Base-by-base conservation (phyloP, 1,140 invertebrate species). In the Papilio machaon region DNA sequence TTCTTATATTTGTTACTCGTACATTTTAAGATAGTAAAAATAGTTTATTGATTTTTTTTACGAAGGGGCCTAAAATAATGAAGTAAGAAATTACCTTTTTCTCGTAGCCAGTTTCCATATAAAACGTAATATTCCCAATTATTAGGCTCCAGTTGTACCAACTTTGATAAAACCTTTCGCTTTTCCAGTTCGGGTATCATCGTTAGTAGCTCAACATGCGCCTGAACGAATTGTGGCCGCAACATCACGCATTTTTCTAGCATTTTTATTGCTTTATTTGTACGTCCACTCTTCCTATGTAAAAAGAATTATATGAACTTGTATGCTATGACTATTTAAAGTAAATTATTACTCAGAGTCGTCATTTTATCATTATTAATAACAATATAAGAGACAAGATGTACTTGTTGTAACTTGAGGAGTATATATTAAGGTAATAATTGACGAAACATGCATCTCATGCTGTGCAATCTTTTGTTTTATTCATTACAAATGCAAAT, bases 51-150 rank as follows among this genome's bases (percentile, higher is more conserved):
- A 23, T 54, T 54, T 17, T 54, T 1, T 19, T 19, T 60, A 60
- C 58, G 8, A 60, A 23, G n/a, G 6, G 23, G 30, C 4, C 11
- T 23, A 23, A 30, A 64, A 30, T 3, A 64, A 70, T 17, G 6
- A 70, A 70, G 19, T 17, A 46, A 73, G 4, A 15, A 80, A 76
- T 81, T 91, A 97, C 96, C 95, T 93, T 96, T 96, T 82, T 94
- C 94, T 74, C 95, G 94, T 11, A 97, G 93, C 97, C 97, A 97
- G 80, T 96, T 95, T 60, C 96, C 97, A 88, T 96, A 97, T 82
- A 96, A 94, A 2, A 96, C 95, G 49, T 96, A 95, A 89, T 97
- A 96, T 89, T 97, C 96, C 84, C 96, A 96, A 86, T 96, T 96
- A 82, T 94, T 94, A 0, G 96, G 96, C 83, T 97, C 96, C 19